A percentile compares a stretch with the other conserved stretches of the same genome.
Conservation (phyloP, 2,888 invertebrate genomes). For the Smittia sp. region DNA sequence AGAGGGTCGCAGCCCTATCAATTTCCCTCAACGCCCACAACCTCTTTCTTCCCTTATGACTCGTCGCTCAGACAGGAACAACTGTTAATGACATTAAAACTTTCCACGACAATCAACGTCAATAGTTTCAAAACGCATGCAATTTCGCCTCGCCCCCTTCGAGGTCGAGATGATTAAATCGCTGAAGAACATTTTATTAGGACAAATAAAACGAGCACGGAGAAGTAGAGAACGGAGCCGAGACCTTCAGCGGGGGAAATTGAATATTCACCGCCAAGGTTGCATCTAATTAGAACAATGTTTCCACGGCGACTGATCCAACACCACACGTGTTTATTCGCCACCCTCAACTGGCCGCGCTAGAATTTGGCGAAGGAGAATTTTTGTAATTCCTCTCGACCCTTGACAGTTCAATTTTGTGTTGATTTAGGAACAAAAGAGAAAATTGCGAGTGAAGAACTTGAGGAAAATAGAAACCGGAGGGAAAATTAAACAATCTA, state of each 20-base stretch:
- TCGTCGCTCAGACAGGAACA: no score
- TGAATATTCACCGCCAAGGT: constrained; percentile 12
- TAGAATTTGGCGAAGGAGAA: background rate
- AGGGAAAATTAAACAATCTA: background rate
- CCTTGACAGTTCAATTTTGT: background rate
- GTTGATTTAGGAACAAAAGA: background rate
- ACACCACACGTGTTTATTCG: background rate
- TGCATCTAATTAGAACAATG: background rate
- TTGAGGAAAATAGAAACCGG: background rate
- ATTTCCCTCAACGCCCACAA: no score
- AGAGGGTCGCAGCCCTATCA: no score
- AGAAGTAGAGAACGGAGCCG: background rate
- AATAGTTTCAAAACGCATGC: background rate
- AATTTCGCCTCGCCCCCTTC: no score
- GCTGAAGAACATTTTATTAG: background rate
- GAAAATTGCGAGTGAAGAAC: background rate
- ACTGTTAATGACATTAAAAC: no score
- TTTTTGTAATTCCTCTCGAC: background rate
- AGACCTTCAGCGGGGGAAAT: background rate
- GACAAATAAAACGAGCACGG: background rate
- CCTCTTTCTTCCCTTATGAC: no score
- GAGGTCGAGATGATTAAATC: background rate
- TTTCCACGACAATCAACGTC: no score
- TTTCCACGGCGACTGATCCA: background rate
- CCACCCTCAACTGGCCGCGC: background rate